Percentiles rank a stretch among this genome's conserved stretches.
Evolutionary conservation across 2,888 invertebrate species (phyloP).

Genomic region (Mimachlamys varia): DNA sequence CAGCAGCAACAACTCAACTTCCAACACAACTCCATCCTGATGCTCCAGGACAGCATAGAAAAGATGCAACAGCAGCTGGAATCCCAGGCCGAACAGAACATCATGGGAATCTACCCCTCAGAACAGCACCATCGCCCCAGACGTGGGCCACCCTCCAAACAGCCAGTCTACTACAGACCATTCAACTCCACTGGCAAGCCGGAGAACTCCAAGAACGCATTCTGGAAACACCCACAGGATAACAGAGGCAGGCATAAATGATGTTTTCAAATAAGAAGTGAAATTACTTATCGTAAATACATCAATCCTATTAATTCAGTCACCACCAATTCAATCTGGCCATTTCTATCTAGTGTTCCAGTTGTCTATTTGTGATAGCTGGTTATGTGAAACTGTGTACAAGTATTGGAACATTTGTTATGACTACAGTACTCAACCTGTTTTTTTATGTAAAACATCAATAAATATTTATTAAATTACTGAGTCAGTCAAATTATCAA

Average conservation of each 20-base stretch:
- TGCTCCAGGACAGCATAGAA: slow-evolving; percentile 64
- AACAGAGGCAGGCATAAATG: slow-evolving; percentile 25
- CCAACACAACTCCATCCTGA: slow-evolving; percentile 63
- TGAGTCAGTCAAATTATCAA: no score
- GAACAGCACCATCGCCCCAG: slow-evolving; percentile 50
- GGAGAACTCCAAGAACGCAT: slow-evolving; percentile 63
- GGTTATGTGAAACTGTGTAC: no score
- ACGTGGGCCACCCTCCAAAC: slow-evolving; percentile 49
- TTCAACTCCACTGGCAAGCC: slow-evolving; percentile 61
- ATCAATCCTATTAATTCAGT: no score
- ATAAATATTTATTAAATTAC: no score
- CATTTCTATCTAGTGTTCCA: no score
- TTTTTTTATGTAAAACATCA: no score
- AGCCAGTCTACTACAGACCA: slow-evolving; percentile 59
- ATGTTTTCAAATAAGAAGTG: not conserved
- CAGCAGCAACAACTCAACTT: slow-evolving; percentile 65
- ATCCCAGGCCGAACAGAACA: slow-evolving; percentile 47
- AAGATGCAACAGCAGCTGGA: slow-evolving; percentile 57
- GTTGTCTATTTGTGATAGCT: no score
- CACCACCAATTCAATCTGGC: no score
- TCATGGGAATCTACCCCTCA: slow-evolving; percentile 40
- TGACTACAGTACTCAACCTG: no score
- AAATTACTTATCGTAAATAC: no score
- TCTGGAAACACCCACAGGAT: slow-evolving; percentile 56
- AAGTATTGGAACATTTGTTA: no score